Evolutionary conservation across 1,140 invertebrate genomes (phyloP), one percentile per base, ranked within the genome.

Genomic region (Bombus confusus): DNA sequence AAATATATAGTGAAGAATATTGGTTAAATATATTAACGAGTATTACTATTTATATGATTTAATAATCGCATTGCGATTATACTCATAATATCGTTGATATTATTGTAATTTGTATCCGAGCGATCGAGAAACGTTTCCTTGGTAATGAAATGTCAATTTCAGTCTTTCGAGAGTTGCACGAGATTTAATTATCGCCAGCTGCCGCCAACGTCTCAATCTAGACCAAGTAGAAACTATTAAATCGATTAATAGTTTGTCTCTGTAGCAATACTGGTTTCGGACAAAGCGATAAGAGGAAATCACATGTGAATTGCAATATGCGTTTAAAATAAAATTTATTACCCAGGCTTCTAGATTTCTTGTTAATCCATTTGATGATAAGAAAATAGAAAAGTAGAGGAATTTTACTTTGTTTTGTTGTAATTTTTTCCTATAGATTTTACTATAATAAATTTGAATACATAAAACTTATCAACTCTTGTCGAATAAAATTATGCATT

Each of bases 181-280:
- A 43, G 84, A 89, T 89, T 89, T 89, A 88, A 89, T 89, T 89
- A 88, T 86, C 80, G 80, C 75, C 80, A 47, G 57, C 71, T 72
- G 68, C 84, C 37, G 39, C 31, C 72, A 80, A 59, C 64, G 75
- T 88, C 84, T 83, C 84, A 31, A 86, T 86, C 71, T 39, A 25
- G 64, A 86, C 79, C 75, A 88, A 89, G 88, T 88, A 86, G 88
- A 59, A 89, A 86, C 87, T 89, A 83, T 89, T 86, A 86, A 88
- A 86, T 83, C 71, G 74, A 83, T 89, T 89, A 88, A 83, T 72
- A 86, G 87, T 89, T 89, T 77, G 80, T 80, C 75, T 86, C 72
- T 64, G 79, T 77, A 37, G 71, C 69, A 66, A 37, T 71, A 25
- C n/a, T 28, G 73, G 31, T 64, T 76, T 41, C 52, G 43, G n/a